Evolutionary conservation across 2,888 invertebrate species (phyloP).

Genomic region (Baronia brevicornis): DNA sequence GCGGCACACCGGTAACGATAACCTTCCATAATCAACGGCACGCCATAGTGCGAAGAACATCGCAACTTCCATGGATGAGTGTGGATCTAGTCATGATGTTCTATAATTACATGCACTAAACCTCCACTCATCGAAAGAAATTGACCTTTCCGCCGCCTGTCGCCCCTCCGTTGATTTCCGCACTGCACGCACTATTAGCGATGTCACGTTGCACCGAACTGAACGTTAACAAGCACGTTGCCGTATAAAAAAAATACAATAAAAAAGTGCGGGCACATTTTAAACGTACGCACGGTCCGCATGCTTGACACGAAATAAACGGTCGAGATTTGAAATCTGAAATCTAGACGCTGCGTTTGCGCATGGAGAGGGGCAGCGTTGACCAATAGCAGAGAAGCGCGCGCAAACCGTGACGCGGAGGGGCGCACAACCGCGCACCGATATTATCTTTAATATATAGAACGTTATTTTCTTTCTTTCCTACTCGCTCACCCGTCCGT

Average conservation of each 20-base stretch:
- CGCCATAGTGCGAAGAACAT: slow-evolving; percentile 55
- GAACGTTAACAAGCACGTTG: slow-evolving; percentile 61
- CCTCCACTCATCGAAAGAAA: slow-evolving; percentile 83
- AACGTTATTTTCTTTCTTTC: slow-evolving; percentile 72
- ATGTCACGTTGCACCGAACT: slow-evolving; percentile 68
- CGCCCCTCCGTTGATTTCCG: slow-evolving; percentile 41
- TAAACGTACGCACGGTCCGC: slow-evolving; percentile 41
- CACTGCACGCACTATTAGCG: slow-evolving; percentile 68
- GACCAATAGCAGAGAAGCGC: slow-evolving; percentile 27
- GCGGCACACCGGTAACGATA: slow-evolving; percentile 53
- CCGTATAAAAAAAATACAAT: slow-evolving; percentile 45
- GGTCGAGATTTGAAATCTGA: slow-evolving; percentile 75
- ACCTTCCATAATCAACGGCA: slow-evolving; percentile 46
- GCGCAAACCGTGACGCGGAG: slow-evolving; percentile 47
- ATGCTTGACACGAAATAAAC: slow-evolving; percentile 70
- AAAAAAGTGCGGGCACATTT: slow-evolving; percentile 32
- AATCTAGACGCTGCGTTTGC: slow-evolving; percentile 69
- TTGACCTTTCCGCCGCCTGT: slow-evolving; percentile 50
- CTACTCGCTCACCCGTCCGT: slow-evolving; percentile 52
- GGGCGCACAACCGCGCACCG: slow-evolving; percentile 36
- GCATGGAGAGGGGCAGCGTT: slow-evolving; percentile 37
- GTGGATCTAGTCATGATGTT: slow-evolving; percentile 86
- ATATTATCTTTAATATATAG: slow-evolving; percentile 67
- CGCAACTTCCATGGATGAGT: slow-evolving; percentile 84
- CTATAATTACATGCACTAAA: slow-evolving; percentile 81